phyloP scores from a whole-genome alignment of 2,888 invertebrate species.

The Caenorhabditis panamensis region DNA sequence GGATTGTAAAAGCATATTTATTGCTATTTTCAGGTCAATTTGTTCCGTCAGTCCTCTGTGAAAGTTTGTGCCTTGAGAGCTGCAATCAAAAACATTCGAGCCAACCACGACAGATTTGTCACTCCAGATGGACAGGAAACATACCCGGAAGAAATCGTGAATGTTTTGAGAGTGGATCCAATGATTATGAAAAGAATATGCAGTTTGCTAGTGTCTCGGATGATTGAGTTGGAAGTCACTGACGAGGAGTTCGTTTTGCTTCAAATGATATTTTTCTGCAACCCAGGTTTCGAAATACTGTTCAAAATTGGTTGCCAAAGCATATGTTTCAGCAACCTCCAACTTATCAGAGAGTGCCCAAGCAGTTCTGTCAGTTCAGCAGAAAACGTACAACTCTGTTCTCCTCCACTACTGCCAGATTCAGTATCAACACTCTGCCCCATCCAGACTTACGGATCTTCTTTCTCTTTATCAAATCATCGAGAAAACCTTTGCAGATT shows the following conservation, averaged over 20 bases:
- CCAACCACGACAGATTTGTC: background rate
- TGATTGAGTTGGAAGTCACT: background rate
- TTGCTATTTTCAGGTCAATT: too few species aligned
- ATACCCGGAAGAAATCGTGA: background rate
- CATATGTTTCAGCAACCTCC: background rate
- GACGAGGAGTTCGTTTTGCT: background rate
- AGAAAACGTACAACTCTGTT: conserved; percentile 5
- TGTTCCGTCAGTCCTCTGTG: background rate
- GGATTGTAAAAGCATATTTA: too few species aligned
- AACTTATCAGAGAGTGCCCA: background rate
- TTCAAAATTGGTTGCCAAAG: too few species aligned
- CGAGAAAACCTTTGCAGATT: conserved; percentile 16
- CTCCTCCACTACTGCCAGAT: conserved; percentile 29
- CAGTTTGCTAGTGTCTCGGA: background rate
- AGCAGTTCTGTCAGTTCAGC: conserved; percentile 1
- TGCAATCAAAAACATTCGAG: background rate
- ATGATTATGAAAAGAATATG: background rate
- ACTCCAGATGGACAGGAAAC: background rate
- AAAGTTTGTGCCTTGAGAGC: background rate
- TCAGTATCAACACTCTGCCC: conserved; percentile 16
- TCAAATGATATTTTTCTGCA: background rate
- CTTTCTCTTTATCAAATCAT: conserved; percentile 16
- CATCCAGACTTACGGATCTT: conserved; percentile 14
- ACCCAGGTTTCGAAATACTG: too few species aligned
- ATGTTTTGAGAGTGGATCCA: background rate